Base-by-base conservation (phyloP, 2,888 invertebrate genomes). In the Platycheirus albimanus region DNA sequence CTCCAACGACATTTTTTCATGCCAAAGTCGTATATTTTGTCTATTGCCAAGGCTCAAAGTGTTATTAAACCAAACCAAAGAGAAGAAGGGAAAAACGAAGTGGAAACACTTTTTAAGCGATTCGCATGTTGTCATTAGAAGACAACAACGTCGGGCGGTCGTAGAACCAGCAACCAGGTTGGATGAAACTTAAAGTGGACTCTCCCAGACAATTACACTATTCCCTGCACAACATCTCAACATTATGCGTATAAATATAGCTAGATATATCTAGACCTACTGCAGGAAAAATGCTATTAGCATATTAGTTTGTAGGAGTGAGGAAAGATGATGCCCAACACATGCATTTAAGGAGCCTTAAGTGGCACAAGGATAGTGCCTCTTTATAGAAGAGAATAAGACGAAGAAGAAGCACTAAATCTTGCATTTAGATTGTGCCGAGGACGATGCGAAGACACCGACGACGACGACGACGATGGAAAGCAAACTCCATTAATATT, bases 401-500 rank as follows among this genome's bases (percentile, higher is more conserved):
- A 28, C n/a, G 28, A 41, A 28, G 20, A 38, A 45, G 30, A 3
- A 66, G 5, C 52, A 33, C 30, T 47, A 10, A 54, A 54, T 61
- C 45, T 30, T 43, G 24, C 75, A 67, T 67, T 51, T 15, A 41
- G 58, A 58, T 58, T 41, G 15, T 38, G 11, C 3, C 24, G 51
- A 71, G 70, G 66, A 63, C 33, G 72, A 54, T 41, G 47, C 47
- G 33, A n/a, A n/a, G n/a, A n/a, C n/a, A n/a, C n/a, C n/a, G n/a
- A n/a, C n/a, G n/a, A n/a, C n/a, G n/a, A n/a, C n/a, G n/a, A n/a
- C n/a, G n/a, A n/a, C n/a, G n/a, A 56, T 49, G 33, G 47, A 69
- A 80, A 69, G 38, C 54, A 75, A 75, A 75, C 79, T 75, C 75
- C 79, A 80, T 80, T 80, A 80, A 64, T 75, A 69, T 74, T 80